Evolutionary conservation across 2,888 invertebrate species (phyloP), one percentile per base, ranked within the genome.

Genomic region (Idaea straminata): DNA sequence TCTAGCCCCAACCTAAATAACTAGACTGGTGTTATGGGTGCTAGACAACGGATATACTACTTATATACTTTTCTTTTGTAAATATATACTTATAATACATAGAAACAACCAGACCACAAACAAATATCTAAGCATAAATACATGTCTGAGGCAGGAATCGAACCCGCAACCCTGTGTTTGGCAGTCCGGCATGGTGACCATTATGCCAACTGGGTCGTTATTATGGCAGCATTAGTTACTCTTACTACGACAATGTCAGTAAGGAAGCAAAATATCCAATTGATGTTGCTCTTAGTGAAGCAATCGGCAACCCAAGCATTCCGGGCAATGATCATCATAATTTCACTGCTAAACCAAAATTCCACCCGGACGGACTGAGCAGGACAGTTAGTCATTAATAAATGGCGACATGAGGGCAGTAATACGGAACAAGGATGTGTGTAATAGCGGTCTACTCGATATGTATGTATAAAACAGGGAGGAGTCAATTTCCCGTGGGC

Each of bases 401-500:
- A 47, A 47, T 47, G 47, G 10, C 47, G 47, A 47, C 47, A 47
- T 47, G 47, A 10, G 47, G 47, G 47, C 47, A 47, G 47, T 10
- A 47, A 47, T 13, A 47, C 47, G 65, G 64, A 62, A 69, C 62
- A 65, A 66, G 71, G 61, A 62, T 67, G 57, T 62, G 63, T 59
- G 66, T 64, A 78, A 77, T 78, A 75, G 76, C 76, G 75, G 73
- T 75, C 70, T 66, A 72, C 10, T 59, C 16, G 16, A 70, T 58
- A 61, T 61, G 47, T 59, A 62, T 64, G 63, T 66, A 73, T 65
- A 69, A 70, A 72, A 68, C 63, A 67, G 77, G 77, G 76, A 77
- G 79, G 79, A 72, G 78, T 73, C 78, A 82, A 82, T 83, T 82
- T 84, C 78, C 79, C 77, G 81, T 80, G 78, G 80, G 84, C 77